Evolutionary conservation across 1,140 invertebrate species (phyloP).

Genomic region (Teleogryllus occipitalis): DNA sequence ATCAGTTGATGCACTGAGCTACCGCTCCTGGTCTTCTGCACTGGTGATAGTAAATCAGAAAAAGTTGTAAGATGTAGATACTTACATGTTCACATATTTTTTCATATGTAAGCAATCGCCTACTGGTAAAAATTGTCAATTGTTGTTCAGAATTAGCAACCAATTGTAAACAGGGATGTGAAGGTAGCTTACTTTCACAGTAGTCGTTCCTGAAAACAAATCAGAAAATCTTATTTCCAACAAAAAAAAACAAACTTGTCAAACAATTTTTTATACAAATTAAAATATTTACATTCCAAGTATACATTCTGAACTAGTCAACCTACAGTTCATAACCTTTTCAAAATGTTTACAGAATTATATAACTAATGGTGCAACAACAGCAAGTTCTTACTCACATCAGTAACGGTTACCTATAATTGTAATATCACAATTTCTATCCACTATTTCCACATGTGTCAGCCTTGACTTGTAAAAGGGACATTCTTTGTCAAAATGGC

Average conservation of each 20-base stretch:
- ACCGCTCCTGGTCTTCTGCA: no score
- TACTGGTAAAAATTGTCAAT: constrained; percentile 64
- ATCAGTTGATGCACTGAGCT: neutral
- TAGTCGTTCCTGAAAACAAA: constrained; percentile 60
- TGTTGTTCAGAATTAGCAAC: constrained; percentile 80
- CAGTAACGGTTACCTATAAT: neutral
- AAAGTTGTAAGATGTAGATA: neutral
- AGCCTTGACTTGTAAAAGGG: no score
- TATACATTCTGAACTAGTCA: neutral
- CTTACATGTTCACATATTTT: constrained; percentile 54
- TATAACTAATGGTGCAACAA: neutral
- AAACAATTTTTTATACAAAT: constrained; percentile 7
- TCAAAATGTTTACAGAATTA: neutral
- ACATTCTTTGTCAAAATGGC: no score
- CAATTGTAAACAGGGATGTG: constrained; percentile 67
- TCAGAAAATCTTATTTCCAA: constrained; percentile 11
- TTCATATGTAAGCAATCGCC: constrained; percentile 77
- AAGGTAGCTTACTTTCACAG: constrained; percentile 60
- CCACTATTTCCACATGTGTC: no score
- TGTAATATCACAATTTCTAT: neutral
- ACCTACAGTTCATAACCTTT: neutral
- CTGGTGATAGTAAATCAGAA: neutral
- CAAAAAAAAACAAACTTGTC: constrained; percentile 13
- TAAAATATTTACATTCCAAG: neutral
- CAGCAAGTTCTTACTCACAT: neutral